Conservation (phyloP, 2,797 vertebrate genomes). For the Amblyraja radiata region DNA sequence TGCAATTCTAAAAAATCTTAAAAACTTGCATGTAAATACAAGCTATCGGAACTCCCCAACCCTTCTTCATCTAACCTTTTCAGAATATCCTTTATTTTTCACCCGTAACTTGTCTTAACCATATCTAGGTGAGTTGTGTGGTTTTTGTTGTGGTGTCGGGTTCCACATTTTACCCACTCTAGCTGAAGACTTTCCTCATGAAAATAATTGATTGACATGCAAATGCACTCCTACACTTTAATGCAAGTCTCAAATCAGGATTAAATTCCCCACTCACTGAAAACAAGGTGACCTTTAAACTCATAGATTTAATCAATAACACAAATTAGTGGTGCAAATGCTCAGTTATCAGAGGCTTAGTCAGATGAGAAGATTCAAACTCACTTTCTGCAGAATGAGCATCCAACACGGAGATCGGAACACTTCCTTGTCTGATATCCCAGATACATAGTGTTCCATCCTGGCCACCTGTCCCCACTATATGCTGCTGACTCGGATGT, state of each 20-base stretch:
- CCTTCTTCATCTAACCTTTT: neutral
- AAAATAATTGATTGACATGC: neutral
- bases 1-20: neutral
- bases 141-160: neutral
- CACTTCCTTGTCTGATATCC: slow-evolving; percentile 83
- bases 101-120: neutral
- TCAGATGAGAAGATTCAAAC: slow-evolving; percentile 43
- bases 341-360: too few relatives aligned
- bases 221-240: neutral
- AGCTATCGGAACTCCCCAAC: neutral
- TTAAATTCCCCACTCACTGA: neutral
- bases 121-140: neutral
- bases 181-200: neutral
- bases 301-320: neutral
- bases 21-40: neutral
- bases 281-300: neutral
- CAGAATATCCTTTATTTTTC: neutral
- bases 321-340: neutral
- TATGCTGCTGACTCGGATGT: slow-evolving; percentile 93
- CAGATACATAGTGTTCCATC: slow-evolving; percentile 94
- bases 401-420: slow-evolving; percentile 84
- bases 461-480: slow-evolving; percentile 89
- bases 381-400: slow-evolving; percentile 93
- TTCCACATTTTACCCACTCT: neutral
- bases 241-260: neutral